These are phyloP conservation scores for Chaetura pelagica DNA, from an alignment of 2,113 vertebrate genomes.

Conservation along the genomic window DNA sequence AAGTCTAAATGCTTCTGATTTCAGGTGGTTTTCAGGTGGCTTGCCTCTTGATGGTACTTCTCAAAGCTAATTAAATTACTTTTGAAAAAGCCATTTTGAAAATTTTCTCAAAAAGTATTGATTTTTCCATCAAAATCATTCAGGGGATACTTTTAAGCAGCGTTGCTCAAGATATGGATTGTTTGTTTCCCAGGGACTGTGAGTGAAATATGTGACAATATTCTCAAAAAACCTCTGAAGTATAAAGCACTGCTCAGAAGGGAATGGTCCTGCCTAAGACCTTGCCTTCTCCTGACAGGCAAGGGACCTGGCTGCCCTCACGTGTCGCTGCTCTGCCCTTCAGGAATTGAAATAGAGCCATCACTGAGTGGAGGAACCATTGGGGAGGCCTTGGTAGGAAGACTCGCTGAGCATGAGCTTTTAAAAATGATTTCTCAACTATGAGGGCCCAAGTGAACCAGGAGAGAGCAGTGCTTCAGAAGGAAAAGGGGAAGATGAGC, in stretches of 20 bases:
- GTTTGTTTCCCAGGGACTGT: background rate
- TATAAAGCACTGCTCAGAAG: background rate
- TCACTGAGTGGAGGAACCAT: background rate
- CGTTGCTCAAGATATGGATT: background rate
- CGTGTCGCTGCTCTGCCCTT: rapidly evolving
- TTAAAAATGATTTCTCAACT: background rate
- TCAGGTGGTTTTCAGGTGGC: background rate
- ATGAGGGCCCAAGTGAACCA: background rate
- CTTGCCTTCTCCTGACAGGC: background rate
- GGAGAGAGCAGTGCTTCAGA: background rate
- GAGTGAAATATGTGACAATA: background rate
- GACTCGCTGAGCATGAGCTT: background rate
- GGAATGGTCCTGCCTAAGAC: background rate
- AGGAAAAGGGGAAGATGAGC: background rate
- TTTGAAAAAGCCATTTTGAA: background rate
- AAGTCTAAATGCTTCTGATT: background rate
- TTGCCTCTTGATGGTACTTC: background rate
- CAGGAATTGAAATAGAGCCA: background rate
- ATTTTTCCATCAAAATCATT: background rate
- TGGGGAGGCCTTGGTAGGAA: background rate
- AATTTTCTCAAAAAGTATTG: background rate
- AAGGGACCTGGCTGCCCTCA: background rate
- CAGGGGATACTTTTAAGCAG: background rate
- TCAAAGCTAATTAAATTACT: background rate
- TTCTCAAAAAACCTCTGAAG: background rate